These are phyloP conservation scores for Drosophila tanythrix DNA, from an alignment of 2,888 invertebrate species.

Conservation along the genomic window DNA sequence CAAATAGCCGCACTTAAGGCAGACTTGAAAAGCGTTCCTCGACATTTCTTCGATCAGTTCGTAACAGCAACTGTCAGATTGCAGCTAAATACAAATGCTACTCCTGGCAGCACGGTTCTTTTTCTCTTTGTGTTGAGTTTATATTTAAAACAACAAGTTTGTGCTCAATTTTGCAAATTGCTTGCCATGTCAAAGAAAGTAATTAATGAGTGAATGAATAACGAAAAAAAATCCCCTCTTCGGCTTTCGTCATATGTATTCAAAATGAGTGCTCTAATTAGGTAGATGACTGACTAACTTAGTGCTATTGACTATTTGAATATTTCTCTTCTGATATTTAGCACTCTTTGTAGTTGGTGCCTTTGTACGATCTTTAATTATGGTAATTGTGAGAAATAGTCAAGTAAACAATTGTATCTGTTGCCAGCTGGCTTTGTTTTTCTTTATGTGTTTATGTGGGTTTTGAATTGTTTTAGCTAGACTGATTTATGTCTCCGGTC, in stretches of 20 bases:
- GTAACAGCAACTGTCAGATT: conserved; percentile 36
- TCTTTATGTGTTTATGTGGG: conserved; percentile 19
- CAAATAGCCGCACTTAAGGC: conserved; percentile 46
- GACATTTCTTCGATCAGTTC: conserved; percentile 58
- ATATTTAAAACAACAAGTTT: conserved; percentile 15
- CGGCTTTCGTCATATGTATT: neutral
- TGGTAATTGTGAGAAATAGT: conserved; percentile 59
- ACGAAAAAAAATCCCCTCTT: conserved; percentile 32
- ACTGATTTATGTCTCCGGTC: conserved; percentile 41
- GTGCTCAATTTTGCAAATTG: conserved; percentile 27
- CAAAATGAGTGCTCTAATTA: neutral
- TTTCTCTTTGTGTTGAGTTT: conserved; percentile 15
- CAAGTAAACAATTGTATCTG: conserved; percentile 52
- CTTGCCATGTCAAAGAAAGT: conserved; percentile 19
- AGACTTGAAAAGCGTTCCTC: conserved; percentile 42
- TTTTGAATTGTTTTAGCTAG: conserved; percentile 8
- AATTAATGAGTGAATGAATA: conserved; percentile 10
- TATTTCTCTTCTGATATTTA: conserved; percentile 3
- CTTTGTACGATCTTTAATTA: conserved; percentile 50
- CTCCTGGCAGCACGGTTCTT: conserved; percentile 50
- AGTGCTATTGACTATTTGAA: neutral
- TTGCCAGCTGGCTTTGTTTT: conserved; percentile 45
- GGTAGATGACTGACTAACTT: conserved; percentile 14
- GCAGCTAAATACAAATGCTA: neutral
- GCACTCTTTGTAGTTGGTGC: conserved; percentile 23